Evolutionary conservation across 2,888 invertebrate genomes (phyloP).

Genomic region (Microctonus aethiopoides): DNA sequence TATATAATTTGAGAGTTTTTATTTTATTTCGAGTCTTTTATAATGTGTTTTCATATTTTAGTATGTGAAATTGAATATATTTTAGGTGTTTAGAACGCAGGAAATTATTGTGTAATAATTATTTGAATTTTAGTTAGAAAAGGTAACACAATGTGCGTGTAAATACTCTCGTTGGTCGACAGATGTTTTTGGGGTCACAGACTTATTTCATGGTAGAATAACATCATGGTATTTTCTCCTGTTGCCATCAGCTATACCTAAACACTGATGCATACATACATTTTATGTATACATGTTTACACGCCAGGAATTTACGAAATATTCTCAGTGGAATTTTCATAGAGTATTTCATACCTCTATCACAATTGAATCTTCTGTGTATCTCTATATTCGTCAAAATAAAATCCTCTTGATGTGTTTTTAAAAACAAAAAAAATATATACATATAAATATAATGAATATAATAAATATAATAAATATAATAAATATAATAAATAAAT

Average conservation of each 20-base stretch:
- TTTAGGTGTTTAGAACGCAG: no score
- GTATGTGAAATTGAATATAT: no score
- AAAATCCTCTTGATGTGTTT: not conserved
- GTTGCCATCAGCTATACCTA: not conserved
- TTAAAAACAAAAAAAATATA: not conserved
- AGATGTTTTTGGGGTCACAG: constrained; percentile 51
- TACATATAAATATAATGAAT: no score
- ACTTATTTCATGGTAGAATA: constrained; percentile 60
- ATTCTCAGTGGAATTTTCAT: not conserved
- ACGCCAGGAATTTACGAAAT: not conserved
- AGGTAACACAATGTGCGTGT: constrained; percentile 47
- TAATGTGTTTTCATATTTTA: no score
- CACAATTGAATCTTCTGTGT: not conserved
- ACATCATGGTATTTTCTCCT: constrained; percentile 49
- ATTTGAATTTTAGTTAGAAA: not conserved
- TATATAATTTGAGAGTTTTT: no score
- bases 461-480: no score
- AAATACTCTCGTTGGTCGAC: constrained; percentile 52
- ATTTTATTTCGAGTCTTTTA: no score
- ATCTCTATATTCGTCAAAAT: not conserved
- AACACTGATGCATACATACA: not conserved
- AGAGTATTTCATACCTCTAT: not conserved
- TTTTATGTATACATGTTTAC: not conserved
- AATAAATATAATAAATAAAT: not conserved
- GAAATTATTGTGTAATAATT: no score